Base-by-base conservation (phyloP, 1,140 invertebrate genomes). In the Ladona fulva region DNA sequence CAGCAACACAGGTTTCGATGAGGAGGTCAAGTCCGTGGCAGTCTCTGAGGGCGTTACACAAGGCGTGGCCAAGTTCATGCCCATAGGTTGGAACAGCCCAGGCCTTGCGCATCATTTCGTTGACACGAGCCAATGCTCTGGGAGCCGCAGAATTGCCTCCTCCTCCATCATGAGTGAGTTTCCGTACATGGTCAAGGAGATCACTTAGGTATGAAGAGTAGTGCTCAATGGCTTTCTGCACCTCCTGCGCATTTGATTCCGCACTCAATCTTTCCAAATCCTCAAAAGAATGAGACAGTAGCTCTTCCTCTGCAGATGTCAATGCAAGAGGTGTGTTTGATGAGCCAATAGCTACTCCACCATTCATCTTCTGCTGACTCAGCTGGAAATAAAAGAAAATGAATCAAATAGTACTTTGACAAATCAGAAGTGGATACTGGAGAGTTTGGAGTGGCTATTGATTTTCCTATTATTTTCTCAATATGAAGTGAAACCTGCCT, bases 71-170 rank as follows among this genome's bases (percentile, higher is more conserved):
- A 8, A 94, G 85, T 82, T 94, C 92, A 82, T 97, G 94, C 0
- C 97, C 97, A 83, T 96, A 92, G 0, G 94, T 94, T 0, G 97
- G 96, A 1, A 98, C 94, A 5, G 94, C 92, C 96, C 97, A 99
- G 5, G 97, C 97, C 84, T 92, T 91, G 19, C 89, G 86, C 73
- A 95, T 90, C 82, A 95, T 92, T 82, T 94, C 92, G 83, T 93
- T 94, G 74, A 95, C 90, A 82, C 91, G 90, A 80, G 93, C 89
- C 76, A 95, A 84, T 52, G 91, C 87, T 76, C 85, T 83, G 37
- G 89, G 88, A 25, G 89, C 89, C 83, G 90, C 90, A 83, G 76
- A 25, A 66, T 66, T 16, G 16, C 42, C 78, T 79, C 74, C 80
- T 29, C 82, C 52, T 3, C 52, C 52, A 25, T 25, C 24, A 25